Evolutionary conservation across 1,140 invertebrate genomes (phyloP), one percentile per base, ranked within the genome.

Genomic region (Drosophila pandora): DNA sequence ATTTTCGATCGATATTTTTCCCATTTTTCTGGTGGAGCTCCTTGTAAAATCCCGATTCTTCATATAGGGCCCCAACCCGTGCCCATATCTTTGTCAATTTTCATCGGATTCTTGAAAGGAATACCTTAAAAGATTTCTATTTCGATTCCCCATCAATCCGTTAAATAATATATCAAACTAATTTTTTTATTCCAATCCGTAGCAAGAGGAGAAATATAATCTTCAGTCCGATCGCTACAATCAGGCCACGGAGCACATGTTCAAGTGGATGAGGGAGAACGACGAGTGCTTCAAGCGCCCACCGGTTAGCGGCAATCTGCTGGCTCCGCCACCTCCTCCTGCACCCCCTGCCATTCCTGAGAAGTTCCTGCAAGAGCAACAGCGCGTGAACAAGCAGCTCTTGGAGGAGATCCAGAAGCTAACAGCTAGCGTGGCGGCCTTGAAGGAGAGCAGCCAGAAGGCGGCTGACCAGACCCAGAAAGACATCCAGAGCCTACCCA

Each of bases 151-250:
- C 32, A 21, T 49, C 2, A 49, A 13, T 28, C 5, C 22, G 0
- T 0, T 49, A 28, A 50, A 37, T 8, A 9, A 5, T 7, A 10
- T 7, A 37, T 2, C 12, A 0, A 37, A 37, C 4, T 37, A 3
- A 41, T 41, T 41, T 41, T 41, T 30, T 30, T 30, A 6, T 6
- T 30, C 30, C 30, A 8, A 8, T 37, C 34, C 34, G 1, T 49
- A 91, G 82, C 89, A 90, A 90, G 91, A 92, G 57, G 90, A 92
- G 43, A 92, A 92, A 30, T 87, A 89, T 28, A 92, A 90, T 52
- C 9, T 64, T 21, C 95, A 95, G 67, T 92, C 95, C 57, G 94
- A 95, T 60, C 95, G 95, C 79, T 94, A 94, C 0, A 92, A 93
- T 41, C 95, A 96, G 69, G 93, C 93, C 4, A 91, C 96, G 9